Evolutionary conservation across 2,888 invertebrate genomes (phyloP), one percentile per base, ranked within the genome.

Genomic region (Prenolepis imparis): DNA sequence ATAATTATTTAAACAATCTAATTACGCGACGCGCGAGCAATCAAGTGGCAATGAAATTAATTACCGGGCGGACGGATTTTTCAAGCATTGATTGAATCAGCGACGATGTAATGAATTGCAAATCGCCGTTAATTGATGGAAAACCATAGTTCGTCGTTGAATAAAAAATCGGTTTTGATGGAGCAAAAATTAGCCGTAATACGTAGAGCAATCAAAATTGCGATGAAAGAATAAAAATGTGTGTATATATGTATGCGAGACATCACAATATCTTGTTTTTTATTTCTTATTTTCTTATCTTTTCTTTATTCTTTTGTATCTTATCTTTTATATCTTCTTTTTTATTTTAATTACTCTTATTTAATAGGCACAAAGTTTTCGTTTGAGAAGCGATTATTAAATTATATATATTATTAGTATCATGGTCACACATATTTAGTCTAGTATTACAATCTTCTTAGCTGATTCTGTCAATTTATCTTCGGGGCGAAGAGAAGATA

Each of bases 1-100:
- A 74, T 61, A 39, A 77, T 66, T 55, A 77, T 77, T 77, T 66
- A 39, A 0, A n/a, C 52, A 55, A 52, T 66, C 55, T 74, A 63
- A 63, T 74, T 74, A 66, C 39, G 32, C 21, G 64, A 66, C 28
- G 12, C 24, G 39, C 12, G 55, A 39, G 39, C 12, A 39, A 77
- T 55, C 36, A 66, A 63, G 57, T 48, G 63, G 21, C n/a, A 28
- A 9, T 63, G 15, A 48, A 66, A 15, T 24, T 66, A 41, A 77
- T 66, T 55, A 39, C 8, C 77, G 9, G 39, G 39, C 8, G 24
- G 39, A 39, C 21, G 39, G 18, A n/a, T 55, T 66, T 66, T 74
- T 77, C 39, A 36, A 75, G 52, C 64, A 52, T 2, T 41, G 39
- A 66, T 77, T 77, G n/a, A 24, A 66, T 41, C 9, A 66, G 15